Conservation (phyloP, 2,888 invertebrate genomes). For the Sympetrum striolatum region DNA sequence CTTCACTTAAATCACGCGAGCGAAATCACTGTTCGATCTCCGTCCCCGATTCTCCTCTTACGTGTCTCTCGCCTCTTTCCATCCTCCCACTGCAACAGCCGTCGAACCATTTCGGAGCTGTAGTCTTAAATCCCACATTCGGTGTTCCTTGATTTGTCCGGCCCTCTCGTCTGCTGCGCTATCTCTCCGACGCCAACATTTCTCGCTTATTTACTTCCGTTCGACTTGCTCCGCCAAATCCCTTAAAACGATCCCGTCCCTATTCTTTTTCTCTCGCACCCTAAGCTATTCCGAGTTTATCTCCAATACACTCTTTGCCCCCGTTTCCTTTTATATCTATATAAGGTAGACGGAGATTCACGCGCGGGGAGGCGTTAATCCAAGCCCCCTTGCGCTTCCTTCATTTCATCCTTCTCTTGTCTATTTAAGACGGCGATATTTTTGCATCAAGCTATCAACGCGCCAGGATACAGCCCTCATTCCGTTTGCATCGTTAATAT, state of each 20-base stretch:
- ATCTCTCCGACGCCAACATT: slow-evolving; percentile 15
- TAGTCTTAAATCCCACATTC: slow-evolving; percentile 6
- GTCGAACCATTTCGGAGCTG: not conserved
- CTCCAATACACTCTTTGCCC: not conserved
- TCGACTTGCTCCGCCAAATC: slow-evolving; percentile 5
- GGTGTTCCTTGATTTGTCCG: slow-evolving; percentile 26
- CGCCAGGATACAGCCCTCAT: not conserved
- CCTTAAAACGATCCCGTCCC: slow-evolving; percentile 28
- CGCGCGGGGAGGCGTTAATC: no score
- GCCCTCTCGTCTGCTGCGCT: not conserved
- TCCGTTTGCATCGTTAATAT: not conserved
- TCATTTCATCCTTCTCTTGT: no score
- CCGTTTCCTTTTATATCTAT: not conserved
- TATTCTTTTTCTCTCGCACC: not conserved
- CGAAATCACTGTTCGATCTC: not conserved
- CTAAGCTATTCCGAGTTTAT: not conserved
- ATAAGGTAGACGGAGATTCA: no score
- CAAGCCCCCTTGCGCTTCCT: no score
- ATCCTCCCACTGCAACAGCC: not conserved
- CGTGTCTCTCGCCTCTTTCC: not conserved
- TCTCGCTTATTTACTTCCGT: slow-evolving; percentile 31
- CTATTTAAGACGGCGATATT: no score
- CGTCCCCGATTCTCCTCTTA: not conserved
- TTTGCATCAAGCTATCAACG: not conserved
- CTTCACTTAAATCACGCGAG: no score